A percentile compares a stretch with the other conserved stretches of the same genome.
These are phyloP conservation scores for Therioaphis trifolii DNA, from an alignment of 2,888 invertebrate species.

Conservation along the genomic window DNA sequence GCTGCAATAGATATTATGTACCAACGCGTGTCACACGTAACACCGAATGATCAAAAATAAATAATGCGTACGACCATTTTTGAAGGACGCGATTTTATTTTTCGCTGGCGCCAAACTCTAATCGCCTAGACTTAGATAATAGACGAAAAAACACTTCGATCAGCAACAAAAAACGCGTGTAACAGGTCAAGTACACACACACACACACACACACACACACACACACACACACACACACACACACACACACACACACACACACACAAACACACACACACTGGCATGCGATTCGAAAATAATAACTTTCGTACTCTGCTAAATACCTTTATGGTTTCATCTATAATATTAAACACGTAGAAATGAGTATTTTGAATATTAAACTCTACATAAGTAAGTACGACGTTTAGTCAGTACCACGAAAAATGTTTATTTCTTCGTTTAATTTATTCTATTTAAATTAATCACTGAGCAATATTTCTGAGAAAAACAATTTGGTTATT, in stretches of 20 bases:
- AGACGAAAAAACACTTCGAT: constrained; percentile 36
- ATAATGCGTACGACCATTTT: constrained; percentile 4
- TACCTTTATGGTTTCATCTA: too few species aligned
- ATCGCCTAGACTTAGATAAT: constrained; percentile 47
- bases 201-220: not conserved
- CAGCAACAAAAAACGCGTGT: constrained; percentile 43
- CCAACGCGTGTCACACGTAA: too few species aligned
- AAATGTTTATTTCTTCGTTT: too few species aligned
- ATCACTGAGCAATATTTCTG: too few species aligned
- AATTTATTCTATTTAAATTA: too few species aligned
- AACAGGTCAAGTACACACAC: constrained; percentile 46
- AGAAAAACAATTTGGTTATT: too few species aligned
- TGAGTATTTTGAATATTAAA: too few species aligned
- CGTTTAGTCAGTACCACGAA: too few species aligned
- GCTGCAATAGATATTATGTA: too few species aligned
- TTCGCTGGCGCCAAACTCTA: constrained; percentile 48
- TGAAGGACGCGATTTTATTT: constrained; percentile 31
- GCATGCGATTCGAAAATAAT: constrained; percentile 42
- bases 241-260: not conserved
- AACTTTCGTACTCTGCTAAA: not conserved
- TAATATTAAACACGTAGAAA: too few species aligned
- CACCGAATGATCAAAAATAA: not conserved
- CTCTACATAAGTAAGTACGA: too few species aligned
- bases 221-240: not conserved
- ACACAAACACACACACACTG: too few species aligned